These are phyloP conservation scores for Limnephilus lunatus DNA, from an alignment of 2,888 invertebrate genomes.

Conservation along the genomic window DNA sequence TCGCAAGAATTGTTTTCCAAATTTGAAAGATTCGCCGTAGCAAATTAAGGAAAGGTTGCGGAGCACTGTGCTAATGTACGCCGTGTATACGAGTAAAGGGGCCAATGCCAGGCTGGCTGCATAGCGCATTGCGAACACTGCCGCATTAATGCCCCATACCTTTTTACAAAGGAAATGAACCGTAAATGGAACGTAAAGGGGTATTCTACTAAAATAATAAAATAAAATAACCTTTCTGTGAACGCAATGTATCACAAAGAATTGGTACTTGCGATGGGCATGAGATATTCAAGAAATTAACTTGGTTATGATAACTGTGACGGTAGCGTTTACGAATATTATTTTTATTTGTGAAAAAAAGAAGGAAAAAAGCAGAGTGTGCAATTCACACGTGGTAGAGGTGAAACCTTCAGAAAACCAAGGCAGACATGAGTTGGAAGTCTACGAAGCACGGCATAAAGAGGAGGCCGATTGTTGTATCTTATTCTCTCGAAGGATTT, in stretches of 20 bases:
- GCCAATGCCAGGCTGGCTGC: constrained; percentile 17
- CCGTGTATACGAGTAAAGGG: background rate
- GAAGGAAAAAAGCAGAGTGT: too few relatives aligned
- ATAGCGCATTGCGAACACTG: constrained; percentile 31
- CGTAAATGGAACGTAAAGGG: background rate
- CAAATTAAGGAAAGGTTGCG: background rate
- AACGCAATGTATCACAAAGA: background rate
- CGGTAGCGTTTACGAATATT: too few relatives aligned
- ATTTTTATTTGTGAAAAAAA: too few relatives aligned
- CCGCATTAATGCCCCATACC: constrained; percentile 11
- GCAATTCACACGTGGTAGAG: too few relatives aligned
- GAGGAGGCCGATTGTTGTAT: too few relatives aligned
- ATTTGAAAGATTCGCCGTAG: background rate
- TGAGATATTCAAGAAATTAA: background rate
- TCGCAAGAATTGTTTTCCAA: background rate
- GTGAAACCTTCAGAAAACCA: too few relatives aligned
- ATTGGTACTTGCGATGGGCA: background rate
- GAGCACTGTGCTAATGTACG: background rate
- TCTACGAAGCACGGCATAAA: too few relatives aligned
- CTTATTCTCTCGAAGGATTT: too few relatives aligned
- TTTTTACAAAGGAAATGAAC: constrained; percentile 11
- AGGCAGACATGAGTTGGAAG: too few relatives aligned
- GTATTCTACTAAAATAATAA: background rate
- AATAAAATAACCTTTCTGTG: background rate
- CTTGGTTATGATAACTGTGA: background rate